phyloP scores from a whole-genome alignment of 2,113 vertebrate genomes.

The Sylvia atricapilla region DNA sequence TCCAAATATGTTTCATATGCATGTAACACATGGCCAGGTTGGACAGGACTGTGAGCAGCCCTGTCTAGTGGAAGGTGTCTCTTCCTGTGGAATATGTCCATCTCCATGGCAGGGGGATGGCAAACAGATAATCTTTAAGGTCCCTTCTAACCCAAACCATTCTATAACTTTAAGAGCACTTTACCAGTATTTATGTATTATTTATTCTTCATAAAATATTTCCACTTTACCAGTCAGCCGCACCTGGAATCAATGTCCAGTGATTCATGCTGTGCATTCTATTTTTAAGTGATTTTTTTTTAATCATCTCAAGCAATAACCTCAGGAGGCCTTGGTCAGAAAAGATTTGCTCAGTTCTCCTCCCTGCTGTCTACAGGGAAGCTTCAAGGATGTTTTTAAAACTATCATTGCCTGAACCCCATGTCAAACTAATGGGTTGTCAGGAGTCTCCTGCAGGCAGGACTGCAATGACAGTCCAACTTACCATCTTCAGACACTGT shows the following conservation, averaged over 20 bases:
- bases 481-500: not conserved
- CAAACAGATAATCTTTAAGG: not conserved
- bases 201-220: not conserved
- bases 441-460: slow-evolving; percentile 25
- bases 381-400: slow-evolving; percentile 32
- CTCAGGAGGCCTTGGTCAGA: not conserved
- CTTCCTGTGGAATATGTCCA: not conserved
- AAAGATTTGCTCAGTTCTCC: slow-evolving; percentile 2
- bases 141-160: not conserved
- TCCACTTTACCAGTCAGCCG: not conserved
- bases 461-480: slow-evolving; percentile 9
- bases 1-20: not conserved
- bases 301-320: not conserved
- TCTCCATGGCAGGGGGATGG: not conserved
- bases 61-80: not conserved
- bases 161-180: not conserved
- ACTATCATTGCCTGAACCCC: slow-evolving; percentile 21
- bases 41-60: not conserved
- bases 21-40: not conserved
- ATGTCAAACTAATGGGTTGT: slow-evolving; percentile 37
- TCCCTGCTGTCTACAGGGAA: not conserved
- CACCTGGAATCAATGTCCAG: not conserved
- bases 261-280: not conserved
- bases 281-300: not conserved
- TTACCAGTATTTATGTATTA: not conserved